Evolutionary conservation across 30 jellyfish, hydroid and myxozoan genomes (phyloP).

Genomic region (Euphysa ruthae): DNA sequence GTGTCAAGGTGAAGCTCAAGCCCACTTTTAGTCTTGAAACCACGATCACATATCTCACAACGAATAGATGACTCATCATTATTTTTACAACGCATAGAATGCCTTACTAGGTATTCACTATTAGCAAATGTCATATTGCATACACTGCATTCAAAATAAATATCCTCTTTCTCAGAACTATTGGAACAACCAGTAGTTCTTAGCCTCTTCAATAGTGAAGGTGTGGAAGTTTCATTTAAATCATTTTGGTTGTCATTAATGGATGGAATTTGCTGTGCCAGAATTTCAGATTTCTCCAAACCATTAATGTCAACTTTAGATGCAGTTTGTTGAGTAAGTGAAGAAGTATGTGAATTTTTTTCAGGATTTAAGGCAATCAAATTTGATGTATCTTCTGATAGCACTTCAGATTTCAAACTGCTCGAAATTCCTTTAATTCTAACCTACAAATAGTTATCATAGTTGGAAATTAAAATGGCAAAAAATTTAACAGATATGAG

Average conservation of each 20-base stretch:
- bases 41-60: slow-evolving; percentile 19
- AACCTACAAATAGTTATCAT: too few relatives aligned
- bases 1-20: slow-evolving; percentile 29
- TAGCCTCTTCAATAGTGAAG: neutral
- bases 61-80: slow-evolving; percentile 14
- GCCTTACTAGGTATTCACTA: slow-evolving; percentile 18
- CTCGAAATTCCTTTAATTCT: too few relatives aligned
- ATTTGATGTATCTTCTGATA: too few relatives aligned
- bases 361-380: too few relatives aligned
- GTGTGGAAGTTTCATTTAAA: too few relatives aligned
- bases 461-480: too few relatives aligned
- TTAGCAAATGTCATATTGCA: slow-evolving; percentile 37
- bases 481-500: too few relatives aligned
- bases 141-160: slow-evolving; percentile 8
- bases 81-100: slow-evolving; percentile 15
- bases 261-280: neutral
- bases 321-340: neutral
- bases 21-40: slow-evolving; percentile 31
- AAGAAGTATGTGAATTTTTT: neutral
- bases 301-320: neutral
- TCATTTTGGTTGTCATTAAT: too few relatives aligned
- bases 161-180: neutral
- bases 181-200: too few relatives aligned
- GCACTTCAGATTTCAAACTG: too few relatives aligned
- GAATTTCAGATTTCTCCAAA: neutral